Conservation (phyloP, 2,113 vertebrate genomes). For the Xenotilapia longispinis region DNA sequence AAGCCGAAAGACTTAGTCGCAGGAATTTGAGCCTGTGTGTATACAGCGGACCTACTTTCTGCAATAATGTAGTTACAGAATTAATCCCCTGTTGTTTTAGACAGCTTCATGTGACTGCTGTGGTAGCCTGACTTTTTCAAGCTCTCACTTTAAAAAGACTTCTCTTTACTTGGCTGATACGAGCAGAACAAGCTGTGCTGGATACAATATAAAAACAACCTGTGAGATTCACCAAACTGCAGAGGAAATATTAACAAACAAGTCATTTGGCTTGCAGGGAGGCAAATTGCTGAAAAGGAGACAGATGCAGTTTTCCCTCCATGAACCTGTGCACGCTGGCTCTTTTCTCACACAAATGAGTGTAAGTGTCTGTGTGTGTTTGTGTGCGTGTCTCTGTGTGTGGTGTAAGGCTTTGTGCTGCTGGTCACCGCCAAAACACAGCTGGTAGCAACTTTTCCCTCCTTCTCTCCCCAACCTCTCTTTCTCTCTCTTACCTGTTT, state of each 20-base stretch:
- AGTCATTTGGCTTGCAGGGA: not conserved
- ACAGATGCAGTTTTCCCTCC: conserved; percentile 20
- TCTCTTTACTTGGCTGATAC: not conserved
- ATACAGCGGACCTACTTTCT: not conserved
- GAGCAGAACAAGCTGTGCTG: not conserved
- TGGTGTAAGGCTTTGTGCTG: conserved; percentile 48
- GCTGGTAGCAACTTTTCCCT: conserved; percentile 31
- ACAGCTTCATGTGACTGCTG: not conserved
- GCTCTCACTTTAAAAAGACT: not conserved
- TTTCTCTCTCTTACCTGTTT: not conserved
- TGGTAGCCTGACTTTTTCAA: not conserved
- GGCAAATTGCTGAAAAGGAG: not conserved
- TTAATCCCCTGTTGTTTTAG: not conserved
- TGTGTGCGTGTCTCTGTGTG: conserved; percentile 2
- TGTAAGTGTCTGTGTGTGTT: not conserved
- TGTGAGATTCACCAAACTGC: not conserved
- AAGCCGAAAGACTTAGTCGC: conserved; percentile 23
- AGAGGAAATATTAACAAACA: not conserved
- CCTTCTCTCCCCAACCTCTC: not conserved
- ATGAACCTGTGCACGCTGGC: not conserved
- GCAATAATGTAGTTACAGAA: not conserved
- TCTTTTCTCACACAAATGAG: conserved; percentile 31
- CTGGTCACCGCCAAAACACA: conserved; percentile 31
- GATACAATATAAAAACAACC: not conserved
- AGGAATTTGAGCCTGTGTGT: conserved; percentile 28